Evolutionary conservation across 2,888 invertebrate genomes (phyloP).

Genomic region (Microplitis deprimator): DNA sequence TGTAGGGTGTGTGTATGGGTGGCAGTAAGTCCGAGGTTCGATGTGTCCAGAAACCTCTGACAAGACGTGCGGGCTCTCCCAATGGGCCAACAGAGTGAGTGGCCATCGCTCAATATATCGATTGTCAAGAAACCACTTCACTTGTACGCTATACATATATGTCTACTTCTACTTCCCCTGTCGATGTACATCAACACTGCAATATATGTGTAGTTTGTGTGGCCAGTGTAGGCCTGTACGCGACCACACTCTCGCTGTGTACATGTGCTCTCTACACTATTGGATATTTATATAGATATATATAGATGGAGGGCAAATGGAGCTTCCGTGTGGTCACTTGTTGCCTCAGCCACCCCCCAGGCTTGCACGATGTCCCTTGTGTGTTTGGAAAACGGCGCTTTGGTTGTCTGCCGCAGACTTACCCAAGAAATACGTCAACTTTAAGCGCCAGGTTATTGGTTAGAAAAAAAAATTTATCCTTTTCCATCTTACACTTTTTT

Average conservation of each 20-base stretch:
- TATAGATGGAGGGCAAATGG: conserved; percentile 29
- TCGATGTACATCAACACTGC: background rate
- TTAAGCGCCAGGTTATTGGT: conserved; percentile 10
- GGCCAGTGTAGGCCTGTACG: background rate
- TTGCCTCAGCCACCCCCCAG: conserved; percentile 42
- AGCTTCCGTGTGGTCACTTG: conserved; percentile 44
- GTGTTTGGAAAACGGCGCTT: conserved; percentile 61
- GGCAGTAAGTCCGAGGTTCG: conserved; percentile 15
- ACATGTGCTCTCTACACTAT: too few relatives aligned
- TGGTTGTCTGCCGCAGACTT: background rate
- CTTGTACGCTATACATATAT: background rate
- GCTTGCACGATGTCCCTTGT: conserved; percentile 53
- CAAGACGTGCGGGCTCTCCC: conserved; percentile 39
- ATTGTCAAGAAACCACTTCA: conserved; percentile 55
- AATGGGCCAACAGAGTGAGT: conserved; percentile 38
- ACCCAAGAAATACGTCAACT: conserved; percentile 26
- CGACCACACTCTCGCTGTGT: background rate
- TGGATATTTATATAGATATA: conserved; percentile 12
- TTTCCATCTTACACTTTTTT: conserved; percentile 11
- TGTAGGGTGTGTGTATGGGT: background rate
- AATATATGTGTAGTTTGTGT: background rate
- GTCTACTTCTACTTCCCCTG: background rate
- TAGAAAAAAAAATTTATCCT: background rate
- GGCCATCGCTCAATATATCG: conserved; percentile 65
- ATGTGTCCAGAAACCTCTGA: conserved; percentile 17